Conservation (phyloP, 2,113 vertebrate species). For the Prunella fulvescens region DNA sequence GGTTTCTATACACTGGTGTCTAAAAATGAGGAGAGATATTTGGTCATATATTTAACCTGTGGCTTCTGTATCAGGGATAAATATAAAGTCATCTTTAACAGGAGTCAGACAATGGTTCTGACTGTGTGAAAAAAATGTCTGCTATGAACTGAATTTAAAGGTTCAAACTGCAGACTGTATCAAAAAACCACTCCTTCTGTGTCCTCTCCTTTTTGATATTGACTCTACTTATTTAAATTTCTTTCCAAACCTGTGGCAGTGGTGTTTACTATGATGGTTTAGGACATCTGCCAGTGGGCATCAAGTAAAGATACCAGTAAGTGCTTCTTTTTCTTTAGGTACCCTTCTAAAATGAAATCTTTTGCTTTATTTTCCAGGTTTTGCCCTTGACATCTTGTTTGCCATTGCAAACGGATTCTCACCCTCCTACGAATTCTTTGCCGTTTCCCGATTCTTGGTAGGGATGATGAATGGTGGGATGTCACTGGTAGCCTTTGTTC, state of each 20-base stretch:
- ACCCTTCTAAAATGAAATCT: neutral
- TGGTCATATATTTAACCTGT: neutral
- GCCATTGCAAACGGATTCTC: conserved; percentile 78
- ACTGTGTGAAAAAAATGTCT: neutral
- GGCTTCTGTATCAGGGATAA: neutral
- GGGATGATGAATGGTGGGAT: conserved; percentile 83
- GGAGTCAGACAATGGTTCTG: neutral
- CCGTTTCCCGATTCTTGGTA: conserved; percentile 75
- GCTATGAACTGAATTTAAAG: neutral
- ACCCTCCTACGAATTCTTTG: conserved; percentile 76
- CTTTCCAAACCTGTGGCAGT: neutral
- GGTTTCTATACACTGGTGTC: neutral
- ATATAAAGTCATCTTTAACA: neutral
- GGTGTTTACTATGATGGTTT: neutral
- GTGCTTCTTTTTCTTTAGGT: neutral
- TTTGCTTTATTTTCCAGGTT: conserved; percentile 67
- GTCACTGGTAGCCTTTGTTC: conserved; percentile 82
- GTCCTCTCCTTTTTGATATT: neutral
- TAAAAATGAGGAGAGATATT: neutral
- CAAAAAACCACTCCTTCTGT: neutral
- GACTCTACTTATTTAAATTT: neutral
- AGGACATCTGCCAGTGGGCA: neutral
- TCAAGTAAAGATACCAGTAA: neutral
- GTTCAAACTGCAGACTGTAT: neutral
- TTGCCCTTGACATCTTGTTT: conserved; percentile 79